A percentile compares a stretch with the other conserved stretches of the same genome.
These are phyloP conservation scores for Halcyon badia DNA, from an alignment of 2,797 vertebrate species.

Conservation along the genomic window DNA sequence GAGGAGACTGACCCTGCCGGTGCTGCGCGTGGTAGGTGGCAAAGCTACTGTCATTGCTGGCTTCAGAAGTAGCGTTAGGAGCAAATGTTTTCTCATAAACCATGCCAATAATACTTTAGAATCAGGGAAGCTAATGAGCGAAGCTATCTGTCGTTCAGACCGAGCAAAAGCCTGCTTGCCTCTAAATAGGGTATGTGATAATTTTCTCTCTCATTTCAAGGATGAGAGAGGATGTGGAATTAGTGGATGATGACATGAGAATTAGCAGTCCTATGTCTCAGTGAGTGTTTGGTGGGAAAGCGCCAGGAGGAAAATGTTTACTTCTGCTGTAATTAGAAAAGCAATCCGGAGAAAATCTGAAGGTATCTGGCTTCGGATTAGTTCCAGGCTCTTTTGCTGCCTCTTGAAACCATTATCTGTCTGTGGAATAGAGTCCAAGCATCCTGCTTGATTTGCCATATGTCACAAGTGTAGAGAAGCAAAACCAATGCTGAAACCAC, in stretches of 20 bases:
- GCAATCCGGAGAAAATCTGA: slow-evolving; percentile 14
- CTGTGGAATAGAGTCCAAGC: neutral
- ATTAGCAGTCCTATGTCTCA: neutral
- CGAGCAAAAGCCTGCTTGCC: neutral
- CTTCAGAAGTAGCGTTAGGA: neutral
- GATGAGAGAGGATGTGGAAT: neutral
- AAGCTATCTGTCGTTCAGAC: neutral
- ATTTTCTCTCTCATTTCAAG: slow-evolving; percentile 19
- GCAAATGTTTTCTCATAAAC: neutral
- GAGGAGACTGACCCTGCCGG: neutral
- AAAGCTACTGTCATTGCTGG: neutral
- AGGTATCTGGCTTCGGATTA: neutral
- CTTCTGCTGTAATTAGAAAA: slow-evolving; percentile 40
- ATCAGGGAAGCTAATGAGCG: neutral
- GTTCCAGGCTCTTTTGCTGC: slow-evolving; percentile 9
- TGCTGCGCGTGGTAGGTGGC: neutral
- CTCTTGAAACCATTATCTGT: slow-evolving; percentile 14
- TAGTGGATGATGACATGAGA: neutral
- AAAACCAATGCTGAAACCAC: neutral
- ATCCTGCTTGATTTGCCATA: neutral
- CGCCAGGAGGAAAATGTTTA: slow-evolving; percentile 14
- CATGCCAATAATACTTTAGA: neutral
- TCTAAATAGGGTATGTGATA: neutral
- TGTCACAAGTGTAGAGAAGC: neutral
- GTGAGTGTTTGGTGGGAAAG: neutral